Conservation (phyloP, 2,113 vertebrate species). For the Monarcha castaneiventris region DNA sequence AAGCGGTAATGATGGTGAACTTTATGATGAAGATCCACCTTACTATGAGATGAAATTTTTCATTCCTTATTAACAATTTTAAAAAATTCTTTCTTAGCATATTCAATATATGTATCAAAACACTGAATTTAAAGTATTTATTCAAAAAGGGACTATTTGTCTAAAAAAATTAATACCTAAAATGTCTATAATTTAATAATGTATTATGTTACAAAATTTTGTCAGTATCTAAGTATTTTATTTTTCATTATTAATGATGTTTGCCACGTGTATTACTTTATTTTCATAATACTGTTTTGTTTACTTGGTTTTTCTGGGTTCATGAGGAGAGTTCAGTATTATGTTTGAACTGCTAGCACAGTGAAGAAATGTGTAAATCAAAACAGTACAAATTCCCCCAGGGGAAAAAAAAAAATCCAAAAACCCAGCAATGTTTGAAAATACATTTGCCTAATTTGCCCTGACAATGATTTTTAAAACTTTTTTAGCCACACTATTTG, state of each 20-base stretch:
- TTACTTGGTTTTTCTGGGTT: not conserved
- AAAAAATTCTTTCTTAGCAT: not conserved
- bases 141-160: not conserved
- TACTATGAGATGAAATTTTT: not conserved
- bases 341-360: not conserved
- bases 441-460: not conserved
- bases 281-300: not conserved
- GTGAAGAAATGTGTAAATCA: not conserved
- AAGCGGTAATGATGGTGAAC: not conserved
- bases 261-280: not conserved
- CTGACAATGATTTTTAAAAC: not conserved
- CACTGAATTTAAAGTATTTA: not conserved
- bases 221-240: not conserved
- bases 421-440: not conserved
- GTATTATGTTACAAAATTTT: not conserved
- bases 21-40: not conserved
- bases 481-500: not conserved
- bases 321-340: not conserved
- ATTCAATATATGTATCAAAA: not conserved
- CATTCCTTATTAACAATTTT: not conserved
- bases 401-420: not conserved
- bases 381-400: not conserved
- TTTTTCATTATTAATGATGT: not conserved
- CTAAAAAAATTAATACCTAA: not conserved
- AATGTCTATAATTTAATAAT: not conserved